Conservation (phyloP, 1,140 invertebrate genomes). For the Ditylenchus dipsaci region DNA sequence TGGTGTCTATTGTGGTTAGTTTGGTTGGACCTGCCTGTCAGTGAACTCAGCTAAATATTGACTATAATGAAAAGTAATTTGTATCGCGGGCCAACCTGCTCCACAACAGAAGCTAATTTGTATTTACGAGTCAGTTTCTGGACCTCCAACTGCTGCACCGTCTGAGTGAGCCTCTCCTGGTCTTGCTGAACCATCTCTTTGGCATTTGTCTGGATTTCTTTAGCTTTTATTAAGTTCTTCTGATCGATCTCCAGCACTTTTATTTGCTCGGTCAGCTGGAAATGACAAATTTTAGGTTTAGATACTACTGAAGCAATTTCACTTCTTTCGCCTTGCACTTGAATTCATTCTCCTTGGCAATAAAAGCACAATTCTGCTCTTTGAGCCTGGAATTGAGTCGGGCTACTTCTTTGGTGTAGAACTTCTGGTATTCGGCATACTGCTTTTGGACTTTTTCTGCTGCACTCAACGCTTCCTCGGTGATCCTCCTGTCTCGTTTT, state of each 20-base stretch:
- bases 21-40: conserved; percentile 5
- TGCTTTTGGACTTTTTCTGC: conserved; percentile 53
- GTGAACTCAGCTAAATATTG: not conserved
- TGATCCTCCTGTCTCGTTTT: conserved; percentile 33
- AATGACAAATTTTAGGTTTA: not conserved
- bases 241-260: conserved; percentile 52
- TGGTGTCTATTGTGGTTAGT: conserved; percentile 43
- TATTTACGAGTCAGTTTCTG: conserved; percentile 51
- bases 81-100: conserved; percentile 33
- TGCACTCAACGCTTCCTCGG: conserved; percentile 45
- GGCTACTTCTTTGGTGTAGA: conserved; percentile 53
- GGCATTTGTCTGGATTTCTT: conserved; percentile 44
- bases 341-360: conserved; percentile 41
- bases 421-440: conserved; percentile 53
- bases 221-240: conserved; percentile 43
- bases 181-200: conserved; percentile 44
- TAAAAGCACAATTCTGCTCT: conserved; percentile 38
- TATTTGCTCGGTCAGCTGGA: conserved; percentile 45
- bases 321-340: conserved; percentile 44
- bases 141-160: conserved; percentile 46
- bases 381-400: conserved; percentile 47
- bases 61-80: not conserved
- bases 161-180: conserved; percentile 43
- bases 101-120: conserved; percentile 48
- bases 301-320: not conserved